phyloP scores from a whole-genome alignment of 2,113 vertebrate species.

The Istiophorus platypterus region DNA sequence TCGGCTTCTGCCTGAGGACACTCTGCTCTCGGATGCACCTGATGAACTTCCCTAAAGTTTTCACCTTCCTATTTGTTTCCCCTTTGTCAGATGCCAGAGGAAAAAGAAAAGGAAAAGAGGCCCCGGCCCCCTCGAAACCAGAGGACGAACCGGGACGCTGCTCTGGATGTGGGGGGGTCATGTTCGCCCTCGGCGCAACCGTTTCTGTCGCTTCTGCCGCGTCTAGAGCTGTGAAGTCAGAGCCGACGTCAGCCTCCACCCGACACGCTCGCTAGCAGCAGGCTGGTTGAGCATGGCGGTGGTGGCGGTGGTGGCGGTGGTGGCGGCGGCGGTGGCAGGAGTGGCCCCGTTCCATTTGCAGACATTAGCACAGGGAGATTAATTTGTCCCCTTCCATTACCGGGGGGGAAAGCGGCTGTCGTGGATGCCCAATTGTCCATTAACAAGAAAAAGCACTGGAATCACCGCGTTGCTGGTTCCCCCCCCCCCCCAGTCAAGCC shows the following conservation, averaged over 20 bases:
- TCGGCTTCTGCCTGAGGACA: too few relatives aligned
- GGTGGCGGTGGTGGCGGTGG: slow-evolving; percentile 68
- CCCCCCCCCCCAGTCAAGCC: background rate
- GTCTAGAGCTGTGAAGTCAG: too few relatives aligned
- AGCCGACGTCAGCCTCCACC: background rate
- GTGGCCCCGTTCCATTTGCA: slow-evolving; percentile 81
- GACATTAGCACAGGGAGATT: slow-evolving; percentile 83
- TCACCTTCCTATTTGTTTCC: too few relatives aligned
- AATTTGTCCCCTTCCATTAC: slow-evolving; percentile 86
- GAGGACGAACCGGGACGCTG: too few relatives aligned
- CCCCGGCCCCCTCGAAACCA: too few relatives aligned
- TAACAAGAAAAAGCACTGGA: slow-evolving; percentile 59
- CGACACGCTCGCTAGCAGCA: slow-evolving; percentile 1
- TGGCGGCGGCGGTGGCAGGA: slow-evolving; percentile 64
- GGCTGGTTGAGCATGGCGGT: slow-evolving; percentile 43
- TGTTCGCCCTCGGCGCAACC: too few relatives aligned
- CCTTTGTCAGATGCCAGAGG: too few relatives aligned
- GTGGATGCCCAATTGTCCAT: slow-evolving; percentile 81
- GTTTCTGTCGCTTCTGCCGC: too few relatives aligned
- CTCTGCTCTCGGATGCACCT: too few relatives aligned
- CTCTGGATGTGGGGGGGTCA: too few relatives aligned
- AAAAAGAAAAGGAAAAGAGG: too few relatives aligned
- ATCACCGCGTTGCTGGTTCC: background rate
- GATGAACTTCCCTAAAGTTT: too few relatives aligned
- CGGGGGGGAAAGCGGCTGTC: slow-evolving; percentile 72